Base-by-base conservation (phyloP, 2,797 vertebrate genomes). In the Phylloscopus collybita region DNA sequence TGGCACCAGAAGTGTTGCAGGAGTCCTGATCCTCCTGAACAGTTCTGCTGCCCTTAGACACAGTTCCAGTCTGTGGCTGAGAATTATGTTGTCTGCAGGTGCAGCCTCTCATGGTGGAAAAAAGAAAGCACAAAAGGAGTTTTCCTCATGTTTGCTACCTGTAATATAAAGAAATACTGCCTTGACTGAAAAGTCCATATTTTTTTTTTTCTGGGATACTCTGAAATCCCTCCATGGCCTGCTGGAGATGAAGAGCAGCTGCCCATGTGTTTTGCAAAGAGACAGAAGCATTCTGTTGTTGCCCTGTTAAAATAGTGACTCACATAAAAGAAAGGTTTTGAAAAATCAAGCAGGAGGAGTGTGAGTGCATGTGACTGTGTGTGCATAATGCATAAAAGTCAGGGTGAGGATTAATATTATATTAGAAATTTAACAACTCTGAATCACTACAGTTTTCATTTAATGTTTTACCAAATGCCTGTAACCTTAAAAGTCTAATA, bases 391-490 rank as follows among this genome's bases (percentile, higher is more conserved):
- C 73, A 57, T 84, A 73, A 81, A 80, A 92, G 26, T 11, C 70
- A 80, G 80, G 92, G 36, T 34, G 73, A 76, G 49, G 60, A 90
- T 88, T 93, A 86, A 81, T 84, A 49, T 50, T 79, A 15, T 88
- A 70, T 88, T 86, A 86, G 90, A 79, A 88, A 91, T 83, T 91
- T 88, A 92, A 80, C 76, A 92, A 36, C 86, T 88, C 82, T 96
- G 92, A 97, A 93, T 96, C 95, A 93, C 49, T 54, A 53, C 78
- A 82, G 92, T 81, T 95, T 93, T 84, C 80, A 73, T 86, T 93
- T 94, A 95, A 82, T 91, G 83, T 96, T 94, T 96, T 90, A 76
- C 60, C 73, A 94, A 90, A 94, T 96, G 92, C 90, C 80, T 95
- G n/a, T 90, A 95, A 88, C 86, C 91, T 95, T 95, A 88, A 88